Conservation (phyloP, 2,888 invertebrate genomes). For the Hirtodrosophila alboralis region DNA sequence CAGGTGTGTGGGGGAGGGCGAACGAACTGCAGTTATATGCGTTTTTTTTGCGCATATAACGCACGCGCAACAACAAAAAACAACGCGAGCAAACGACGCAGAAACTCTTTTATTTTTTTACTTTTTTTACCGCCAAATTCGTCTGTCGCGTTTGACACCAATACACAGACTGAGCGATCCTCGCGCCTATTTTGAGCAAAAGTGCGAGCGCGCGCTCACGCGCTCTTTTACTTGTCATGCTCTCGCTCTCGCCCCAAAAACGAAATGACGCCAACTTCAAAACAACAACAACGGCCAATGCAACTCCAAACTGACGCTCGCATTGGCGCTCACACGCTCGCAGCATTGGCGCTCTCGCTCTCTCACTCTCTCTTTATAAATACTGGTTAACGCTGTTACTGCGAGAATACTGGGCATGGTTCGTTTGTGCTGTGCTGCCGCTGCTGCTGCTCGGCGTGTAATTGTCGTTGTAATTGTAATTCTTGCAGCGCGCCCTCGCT, state of each 20-base stretch:
- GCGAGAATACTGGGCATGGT: constrained; percentile 46
- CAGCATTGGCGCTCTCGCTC: constrained; percentile 9
- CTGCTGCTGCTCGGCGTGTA: too few species aligned
- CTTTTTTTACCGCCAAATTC: constrained; percentile 33
- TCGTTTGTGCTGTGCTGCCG: constrained; percentile 14
- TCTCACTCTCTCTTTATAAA: constrained; percentile 22
- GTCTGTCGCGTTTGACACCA: constrained; percentile 56
- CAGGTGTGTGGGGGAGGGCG: background rate
- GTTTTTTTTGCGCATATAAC: constrained; percentile 14
- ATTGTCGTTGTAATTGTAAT: constrained; percentile 64
- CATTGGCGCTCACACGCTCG: constrained; percentile 10
- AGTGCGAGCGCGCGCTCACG: constrained; percentile 26
- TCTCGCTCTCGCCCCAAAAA: constrained; percentile 25
- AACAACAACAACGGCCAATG: constrained; percentile 29
- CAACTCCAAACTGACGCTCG: constrained; percentile 45
- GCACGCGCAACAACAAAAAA: constrained; percentile 38
- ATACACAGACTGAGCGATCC: constrained; percentile 61
- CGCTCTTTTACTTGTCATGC: constrained; percentile 1
- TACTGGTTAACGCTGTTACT: constrained; percentile 44
- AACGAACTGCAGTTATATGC: constrained; percentile 32
- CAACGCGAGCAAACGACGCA: constrained; percentile 21
- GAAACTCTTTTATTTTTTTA: constrained; percentile 9
- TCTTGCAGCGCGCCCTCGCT: constrained; percentile 54
- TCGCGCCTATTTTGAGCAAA: constrained; percentile 29
- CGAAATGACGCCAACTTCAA: constrained; percentile 45